Evolutionary conservation across 2,113 vertebrate genomes (phyloP).

Genomic region (Cinclus cinclus): DNA sequence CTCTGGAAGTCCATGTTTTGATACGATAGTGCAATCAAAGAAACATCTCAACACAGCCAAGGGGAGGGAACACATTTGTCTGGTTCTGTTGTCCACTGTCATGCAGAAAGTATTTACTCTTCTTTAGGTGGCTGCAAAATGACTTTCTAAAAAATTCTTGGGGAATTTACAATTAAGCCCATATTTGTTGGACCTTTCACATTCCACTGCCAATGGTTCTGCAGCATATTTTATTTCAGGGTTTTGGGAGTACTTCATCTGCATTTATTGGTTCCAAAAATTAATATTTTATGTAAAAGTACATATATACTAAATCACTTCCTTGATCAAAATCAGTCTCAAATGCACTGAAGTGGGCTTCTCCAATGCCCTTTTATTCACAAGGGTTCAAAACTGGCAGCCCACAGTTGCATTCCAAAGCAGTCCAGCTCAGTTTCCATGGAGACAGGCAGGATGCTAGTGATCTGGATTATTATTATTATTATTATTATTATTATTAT

Average conservation of each 20-base stretch:
- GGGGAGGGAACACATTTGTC: background rate
- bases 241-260: background rate
- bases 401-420: background rate
- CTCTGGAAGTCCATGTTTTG: background rate
- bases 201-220: background rate
- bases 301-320: background rate
- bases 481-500: slow-evolving; percentile 29
- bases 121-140: background rate
- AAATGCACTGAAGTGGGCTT: background rate
- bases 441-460: slow-evolving; percentile 15
- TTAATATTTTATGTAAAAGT: background rate
- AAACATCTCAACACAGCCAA: background rate
- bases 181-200: background rate
- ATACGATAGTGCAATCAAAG: background rate
- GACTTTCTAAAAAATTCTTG: background rate
- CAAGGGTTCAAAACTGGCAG: slow-evolving; percentile 11
- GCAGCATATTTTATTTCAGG: background rate
- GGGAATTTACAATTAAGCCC: background rate
- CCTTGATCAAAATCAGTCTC: background rate
- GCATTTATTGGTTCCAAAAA: background rate
- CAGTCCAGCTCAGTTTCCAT: slow-evolving; percentile 33
- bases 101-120: background rate
- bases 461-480: background rate
- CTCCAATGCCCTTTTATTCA: background rate
- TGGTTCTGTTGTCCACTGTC: background rate